Percentiles rank a stretch among this genome's conserved stretches.
phyloP scores from a whole-genome alignment of 2,888 invertebrate genomes.

The Ectemnius cavifrons region DNA sequence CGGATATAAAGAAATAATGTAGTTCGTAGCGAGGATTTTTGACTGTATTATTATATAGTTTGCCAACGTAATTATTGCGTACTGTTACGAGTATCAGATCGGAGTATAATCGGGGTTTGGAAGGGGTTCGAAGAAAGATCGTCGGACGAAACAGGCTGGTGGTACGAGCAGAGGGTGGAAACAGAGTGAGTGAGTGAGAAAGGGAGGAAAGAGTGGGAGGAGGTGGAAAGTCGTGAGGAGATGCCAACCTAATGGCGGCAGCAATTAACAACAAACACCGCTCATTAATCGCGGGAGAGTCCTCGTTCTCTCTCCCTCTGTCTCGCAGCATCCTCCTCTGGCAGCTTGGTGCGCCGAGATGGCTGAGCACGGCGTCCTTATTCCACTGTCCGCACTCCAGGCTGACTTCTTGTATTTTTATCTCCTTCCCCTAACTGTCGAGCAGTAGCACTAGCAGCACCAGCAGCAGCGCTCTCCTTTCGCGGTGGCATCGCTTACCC shows the following conservation, averaged over 20 bases:
- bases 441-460: slow-evolving; percentile 3
- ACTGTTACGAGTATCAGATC: no score
- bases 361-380: slow-evolving; percentile 22
- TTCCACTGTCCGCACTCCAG: slow-evolving; percentile 9
- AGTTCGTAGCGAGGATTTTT: no score
- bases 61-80: no score
- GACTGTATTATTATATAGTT: no score
- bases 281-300: slow-evolving; percentile 77
- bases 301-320: slow-evolving; percentile 49
- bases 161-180: slow-evolving; percentile 26
- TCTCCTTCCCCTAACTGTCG: slow-evolving; percentile 31
- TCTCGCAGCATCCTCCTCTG: slow-evolving; percentile 20
- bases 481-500: slow-evolving; percentile 57
- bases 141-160: slow-evolving; percentile 33
- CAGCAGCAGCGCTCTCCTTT: slow-evolving; percentile 33
- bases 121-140: slow-evolving; percentile 40
- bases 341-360: slow-evolving; percentile 47
- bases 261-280: slow-evolving; percentile 79
- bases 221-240: slow-evolving; percentile 61
- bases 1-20: no score
- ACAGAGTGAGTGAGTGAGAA: slow-evolving; percentile 15
- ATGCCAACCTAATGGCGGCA: slow-evolving; percentile 77
- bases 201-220: slow-evolving; percentile 28
- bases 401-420: slow-evolving; percentile 33
- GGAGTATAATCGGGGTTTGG: slow-evolving; percentile 6